Percentiles rank a stretch among this genome's conserved stretches.
phyloP scores from a whole-genome alignment of 2,888 invertebrate genomes.

The Temnothorax ravouxi region DNA sequence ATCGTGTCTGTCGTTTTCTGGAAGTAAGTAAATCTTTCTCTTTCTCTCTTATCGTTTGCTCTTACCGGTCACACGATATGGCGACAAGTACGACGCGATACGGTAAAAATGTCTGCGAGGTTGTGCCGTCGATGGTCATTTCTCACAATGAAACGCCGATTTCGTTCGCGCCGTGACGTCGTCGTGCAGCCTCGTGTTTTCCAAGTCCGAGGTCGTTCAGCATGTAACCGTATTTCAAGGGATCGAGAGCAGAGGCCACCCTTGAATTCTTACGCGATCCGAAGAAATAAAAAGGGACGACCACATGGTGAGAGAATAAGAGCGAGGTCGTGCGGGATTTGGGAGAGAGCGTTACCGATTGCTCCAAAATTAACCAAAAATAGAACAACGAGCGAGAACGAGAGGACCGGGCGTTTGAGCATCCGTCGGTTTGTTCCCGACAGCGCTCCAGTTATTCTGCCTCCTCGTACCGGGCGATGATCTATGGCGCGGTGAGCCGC shows the following conservation, averaged over 20 bases:
- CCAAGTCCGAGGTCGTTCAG: constrained; percentile 61
- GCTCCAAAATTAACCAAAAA: constrained; percentile 71
- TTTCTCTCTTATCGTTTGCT: not conserved
- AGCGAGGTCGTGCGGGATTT: constrained; percentile 12
- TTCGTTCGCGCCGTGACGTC: constrained; percentile 68
- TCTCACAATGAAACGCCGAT: constrained; percentile 66
- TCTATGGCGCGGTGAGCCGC: constrained; percentile 34
- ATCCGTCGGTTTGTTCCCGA: constrained; percentile 37
- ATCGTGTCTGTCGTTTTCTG: constrained; percentile 94
- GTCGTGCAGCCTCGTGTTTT: constrained; percentile 64
- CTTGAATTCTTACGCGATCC: constrained; percentile 48
- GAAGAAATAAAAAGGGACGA: constrained; percentile 18
- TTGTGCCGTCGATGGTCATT: constrained; percentile 35
- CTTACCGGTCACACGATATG: not conserved
- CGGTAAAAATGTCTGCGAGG: constrained; percentile 54
- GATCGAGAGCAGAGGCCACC: constrained; percentile 64
- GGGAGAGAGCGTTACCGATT: constrained; percentile 27
- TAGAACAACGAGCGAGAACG: constrained; percentile 56
- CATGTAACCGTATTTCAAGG: constrained; percentile 71
- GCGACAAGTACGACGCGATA: not conserved
- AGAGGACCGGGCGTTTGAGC: constrained; percentile 20
- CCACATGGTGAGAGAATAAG: constrained; percentile 24
- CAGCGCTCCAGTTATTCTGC: constrained; percentile 14
- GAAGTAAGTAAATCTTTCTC: constrained; percentile 91
- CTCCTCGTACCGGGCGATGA: constrained; percentile 35